phyloP scores from a whole-genome alignment of 2,888 invertebrate species.

The Tethea ocularis region DNA sequence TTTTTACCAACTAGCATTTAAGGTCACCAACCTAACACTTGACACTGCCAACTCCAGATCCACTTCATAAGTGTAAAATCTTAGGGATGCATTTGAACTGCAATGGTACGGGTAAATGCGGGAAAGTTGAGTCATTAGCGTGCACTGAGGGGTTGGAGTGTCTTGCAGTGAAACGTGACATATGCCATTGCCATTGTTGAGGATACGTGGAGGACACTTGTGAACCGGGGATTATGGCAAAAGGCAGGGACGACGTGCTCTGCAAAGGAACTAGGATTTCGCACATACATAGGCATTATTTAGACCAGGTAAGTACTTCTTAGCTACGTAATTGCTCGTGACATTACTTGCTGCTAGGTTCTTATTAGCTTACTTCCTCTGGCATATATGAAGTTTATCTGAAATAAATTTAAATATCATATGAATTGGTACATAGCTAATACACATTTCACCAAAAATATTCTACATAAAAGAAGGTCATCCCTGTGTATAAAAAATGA shows the following conservation, averaged over 20 bases:
- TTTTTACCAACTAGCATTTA: background rate
- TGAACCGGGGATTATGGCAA: constrained; percentile 29
- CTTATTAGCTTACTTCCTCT: no score
- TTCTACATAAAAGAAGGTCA: background rate
- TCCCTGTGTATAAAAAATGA: background rate
- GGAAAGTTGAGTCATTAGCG: constrained; percentile 35
- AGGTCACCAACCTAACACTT: background rate
- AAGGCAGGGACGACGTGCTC: constrained; percentile 19
- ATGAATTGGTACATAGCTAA: no score
- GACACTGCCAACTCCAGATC: background rate
- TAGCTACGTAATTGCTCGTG: no score
- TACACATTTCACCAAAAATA: no score
- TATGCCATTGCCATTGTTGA: constrained; percentile 21
- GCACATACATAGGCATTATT: no score
- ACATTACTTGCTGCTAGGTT: no score
- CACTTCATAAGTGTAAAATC: constrained; percentile 7
- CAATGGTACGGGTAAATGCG: constrained; percentile 20
- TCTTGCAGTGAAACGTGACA: constrained; percentile 14
- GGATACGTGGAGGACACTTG: constrained; percentile 24
- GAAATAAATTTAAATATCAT: no score
- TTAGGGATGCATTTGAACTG: constrained; percentile 8
- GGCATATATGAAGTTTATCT: no score
- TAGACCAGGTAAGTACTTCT: no score
- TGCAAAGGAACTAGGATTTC: background rate
- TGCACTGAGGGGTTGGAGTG: constrained; percentile 23